Percentiles rank a stretch among this genome's conserved stretches.
Conservation (phyloP, 2,113 vertebrate genomes). For the rabbit (Oryctolagus cuniculus) region DNA sequence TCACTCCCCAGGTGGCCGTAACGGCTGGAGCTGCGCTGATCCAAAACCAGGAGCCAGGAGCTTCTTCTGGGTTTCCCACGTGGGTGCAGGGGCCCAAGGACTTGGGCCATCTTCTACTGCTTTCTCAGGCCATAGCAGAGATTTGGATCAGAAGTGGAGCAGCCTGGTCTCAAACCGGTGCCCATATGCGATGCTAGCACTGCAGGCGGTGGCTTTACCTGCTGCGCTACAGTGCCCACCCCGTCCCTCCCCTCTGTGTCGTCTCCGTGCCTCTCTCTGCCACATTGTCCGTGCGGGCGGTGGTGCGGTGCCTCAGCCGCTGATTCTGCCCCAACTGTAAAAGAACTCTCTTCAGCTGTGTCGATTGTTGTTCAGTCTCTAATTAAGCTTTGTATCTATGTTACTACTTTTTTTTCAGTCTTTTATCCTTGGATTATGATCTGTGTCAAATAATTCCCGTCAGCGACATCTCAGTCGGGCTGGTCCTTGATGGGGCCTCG, state of each 20-base stretch:
- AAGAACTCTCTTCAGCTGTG: constrained; percentile 14
- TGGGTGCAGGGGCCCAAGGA: too few species aligned
- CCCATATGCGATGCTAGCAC: too few species aligned
- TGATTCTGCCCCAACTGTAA: background rate
- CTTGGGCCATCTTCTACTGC: too few species aligned
- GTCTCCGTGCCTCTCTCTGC: background rate
- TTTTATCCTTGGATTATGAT: background rate
- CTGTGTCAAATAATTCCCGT: background rate
- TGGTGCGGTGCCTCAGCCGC: background rate
- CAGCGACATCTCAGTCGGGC: background rate
- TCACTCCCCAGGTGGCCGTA: rapidly evolving
- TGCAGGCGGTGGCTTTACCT: too few species aligned
- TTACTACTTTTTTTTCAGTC: background rate
- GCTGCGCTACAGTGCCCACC: too few species aligned
- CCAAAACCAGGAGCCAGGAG: too few species aligned
- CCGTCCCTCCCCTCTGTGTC: background rate
- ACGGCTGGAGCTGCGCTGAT: too few species aligned
- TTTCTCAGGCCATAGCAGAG: too few species aligned
- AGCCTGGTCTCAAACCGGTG: too few species aligned
- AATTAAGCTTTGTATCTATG: background rate
- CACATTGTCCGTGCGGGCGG: background rate
- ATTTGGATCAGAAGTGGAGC: too few species aligned
- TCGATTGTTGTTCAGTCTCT: background rate
- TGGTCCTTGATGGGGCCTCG: background rate
- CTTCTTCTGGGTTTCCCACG: too few species aligned